Conservation (phyloP, 30 jellyfish, hydroid and myxozoan genomes). For the Chrysaora quinquecirrha region DNA sequence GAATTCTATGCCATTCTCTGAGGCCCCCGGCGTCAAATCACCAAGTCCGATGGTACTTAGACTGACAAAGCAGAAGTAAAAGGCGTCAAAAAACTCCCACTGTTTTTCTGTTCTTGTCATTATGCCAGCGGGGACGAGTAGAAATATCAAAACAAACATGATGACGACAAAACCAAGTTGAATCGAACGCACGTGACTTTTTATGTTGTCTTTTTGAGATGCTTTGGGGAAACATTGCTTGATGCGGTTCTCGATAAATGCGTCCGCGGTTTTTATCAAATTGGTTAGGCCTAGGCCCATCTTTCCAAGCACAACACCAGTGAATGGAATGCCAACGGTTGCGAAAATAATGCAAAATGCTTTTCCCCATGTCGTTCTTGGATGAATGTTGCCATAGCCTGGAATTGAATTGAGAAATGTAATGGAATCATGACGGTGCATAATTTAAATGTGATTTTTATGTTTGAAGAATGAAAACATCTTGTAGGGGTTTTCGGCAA, state of each 20-base stretch:
- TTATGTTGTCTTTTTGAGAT: conserved; percentile 43
- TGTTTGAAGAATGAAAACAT: too few species aligned
- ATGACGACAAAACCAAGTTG: conserved; percentile 58
- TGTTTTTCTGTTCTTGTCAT: conserved; percentile 43
- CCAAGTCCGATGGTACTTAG: conserved; percentile 76
- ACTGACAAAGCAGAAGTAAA: conserved; percentile 74
- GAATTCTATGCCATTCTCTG: conserved; percentile 43
- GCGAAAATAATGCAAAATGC: conserved; percentile 66
- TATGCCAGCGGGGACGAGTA: conserved; percentile 71
- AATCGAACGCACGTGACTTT: conserved; percentile 53
- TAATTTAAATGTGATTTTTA: too few species aligned
- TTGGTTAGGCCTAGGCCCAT: conserved; percentile 66
- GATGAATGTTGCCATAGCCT: conserved; percentile 81
- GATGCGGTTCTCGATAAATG: conserved; percentile 50
- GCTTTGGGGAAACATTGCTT: conserved; percentile 75
- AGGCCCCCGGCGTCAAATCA: conserved; percentile 68
- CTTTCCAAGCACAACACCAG: conserved; percentile 77
- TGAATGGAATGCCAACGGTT: conserved; percentile 72
- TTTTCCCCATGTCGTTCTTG: conserved; percentile 63
- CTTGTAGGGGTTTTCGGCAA: too few species aligned
- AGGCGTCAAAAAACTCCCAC: conserved; percentile 60
- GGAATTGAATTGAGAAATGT: not conserved
- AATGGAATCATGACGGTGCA: too few species aligned
- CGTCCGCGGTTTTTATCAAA: conserved; percentile 62
- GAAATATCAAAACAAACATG: conserved; percentile 31